These are phyloP conservation scores for Venturia canescens DNA, from an alignment of 1,140 invertebrate genomes.

Conservation along the genomic window DNA sequence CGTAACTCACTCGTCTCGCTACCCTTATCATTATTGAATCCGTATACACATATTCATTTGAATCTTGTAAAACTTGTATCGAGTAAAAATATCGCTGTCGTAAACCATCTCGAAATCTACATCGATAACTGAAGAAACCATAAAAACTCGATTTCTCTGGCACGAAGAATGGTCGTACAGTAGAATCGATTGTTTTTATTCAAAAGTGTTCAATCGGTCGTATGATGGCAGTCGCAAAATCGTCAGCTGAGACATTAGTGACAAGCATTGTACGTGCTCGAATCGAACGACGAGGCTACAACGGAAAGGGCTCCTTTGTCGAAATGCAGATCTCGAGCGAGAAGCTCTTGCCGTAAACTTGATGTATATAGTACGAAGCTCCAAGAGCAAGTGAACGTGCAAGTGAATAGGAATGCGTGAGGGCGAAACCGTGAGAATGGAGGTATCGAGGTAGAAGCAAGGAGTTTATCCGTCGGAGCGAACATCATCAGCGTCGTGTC, in stretches of 20 bases:
- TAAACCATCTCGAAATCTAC: neutral
- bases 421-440: neutral
- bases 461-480: slow-evolving; percentile 49
- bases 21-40: neutral
- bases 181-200: no score
- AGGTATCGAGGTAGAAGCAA: neutral
- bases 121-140: no score
- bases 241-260: slow-evolving; percentile 5
- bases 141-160: neutral
- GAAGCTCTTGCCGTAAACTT: slow-evolving; percentile 3
- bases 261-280: slow-evolving; percentile 22
- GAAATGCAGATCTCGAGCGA: slow-evolving; percentile 44
- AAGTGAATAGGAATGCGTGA: slow-evolving; percentile 29
- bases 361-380: slow-evolving; percentile 23
- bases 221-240: slow-evolving; percentile 1
- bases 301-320: slow-evolving; percentile 41
- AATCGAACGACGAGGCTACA: neutral
- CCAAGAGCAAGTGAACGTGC: slow-evolving; percentile 24
- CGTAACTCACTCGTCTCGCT: neutral
- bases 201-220: neutral
- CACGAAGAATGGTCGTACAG: neutral
- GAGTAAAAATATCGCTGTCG: neutral
- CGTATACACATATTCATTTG: neutral
- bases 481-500: slow-evolving; percentile 59
- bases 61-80: slow-evolving; percentile 6